These are phyloP conservation scores for Myiotriccus ornatus DNA, from an alignment of 2,797 vertebrate species.

Conservation along the genomic window DNA sequence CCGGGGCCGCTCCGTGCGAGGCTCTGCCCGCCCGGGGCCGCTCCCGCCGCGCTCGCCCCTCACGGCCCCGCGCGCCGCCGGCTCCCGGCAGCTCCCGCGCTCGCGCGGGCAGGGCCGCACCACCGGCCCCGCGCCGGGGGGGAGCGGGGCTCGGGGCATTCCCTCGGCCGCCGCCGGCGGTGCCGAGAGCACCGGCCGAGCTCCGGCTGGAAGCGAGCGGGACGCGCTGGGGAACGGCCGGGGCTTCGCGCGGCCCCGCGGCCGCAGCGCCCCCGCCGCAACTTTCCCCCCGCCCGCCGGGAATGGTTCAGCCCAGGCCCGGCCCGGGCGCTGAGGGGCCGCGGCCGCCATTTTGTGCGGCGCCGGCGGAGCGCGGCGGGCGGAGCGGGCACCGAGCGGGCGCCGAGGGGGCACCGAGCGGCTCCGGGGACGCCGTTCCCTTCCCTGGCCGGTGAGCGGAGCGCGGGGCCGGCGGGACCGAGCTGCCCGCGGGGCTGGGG, in stretches of 20 bases:
- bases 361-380: background rate
- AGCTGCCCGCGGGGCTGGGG: no score
- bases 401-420: accelerated
- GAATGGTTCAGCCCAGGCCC: background rate
- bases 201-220: accelerated
- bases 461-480: accelerated
- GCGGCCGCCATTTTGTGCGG: conserved; percentile 64
- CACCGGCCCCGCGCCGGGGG: background rate
- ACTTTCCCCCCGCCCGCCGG: accelerated
- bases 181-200: accelerated
- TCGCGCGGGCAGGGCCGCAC: background rate
- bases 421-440: background rate
- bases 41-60: accelerated
- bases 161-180: accelerated
- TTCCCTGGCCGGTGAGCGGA: background rate
- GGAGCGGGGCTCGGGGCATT: accelerated
- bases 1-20: no score
- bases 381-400: background rate
- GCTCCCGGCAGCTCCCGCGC: background rate
- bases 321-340: background rate
- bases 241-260: accelerated
- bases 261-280: accelerated
- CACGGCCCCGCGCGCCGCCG: background rate
- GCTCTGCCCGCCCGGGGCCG: no score
- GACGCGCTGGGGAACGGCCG: accelerated